phyloP scores from a whole-genome alignment of 1,140 invertebrate species.

The Drosophila neocordata region DNA sequence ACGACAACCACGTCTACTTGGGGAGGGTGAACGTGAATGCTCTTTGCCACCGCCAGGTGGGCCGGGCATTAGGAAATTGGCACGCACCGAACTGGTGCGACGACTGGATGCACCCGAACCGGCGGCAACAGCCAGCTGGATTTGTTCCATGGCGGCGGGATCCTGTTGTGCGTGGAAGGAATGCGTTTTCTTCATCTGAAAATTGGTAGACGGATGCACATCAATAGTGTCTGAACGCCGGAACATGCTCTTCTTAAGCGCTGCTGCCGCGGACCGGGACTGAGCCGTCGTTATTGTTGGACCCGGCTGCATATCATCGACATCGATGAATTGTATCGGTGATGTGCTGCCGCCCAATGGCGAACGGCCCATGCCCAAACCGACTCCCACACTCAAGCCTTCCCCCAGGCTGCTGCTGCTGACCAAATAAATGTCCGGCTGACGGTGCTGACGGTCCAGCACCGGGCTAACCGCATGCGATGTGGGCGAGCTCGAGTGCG shows the following conservation, averaged over 20 bases:
- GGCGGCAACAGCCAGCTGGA: slow-evolving; percentile 63
- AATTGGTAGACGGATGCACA: slow-evolving; percentile 82
- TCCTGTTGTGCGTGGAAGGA: slow-evolving; percentile 82
- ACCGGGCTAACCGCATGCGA: slow-evolving; percentile 75
- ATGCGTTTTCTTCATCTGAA: slow-evolving; percentile 83
- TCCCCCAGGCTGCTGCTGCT: slow-evolving; percentile 82
- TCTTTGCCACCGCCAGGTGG: slow-evolving; percentile 57
- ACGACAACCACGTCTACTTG: slow-evolving; percentile 72
- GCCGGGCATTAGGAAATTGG: slow-evolving; percentile 78
- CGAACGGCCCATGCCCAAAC: slow-evolving; percentile 54
- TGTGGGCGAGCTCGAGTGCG: slow-evolving; percentile 74
- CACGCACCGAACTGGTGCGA: slow-evolving; percentile 79
- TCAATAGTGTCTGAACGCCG: slow-evolving; percentile 82
- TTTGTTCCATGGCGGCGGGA: slow-evolving; percentile 76
- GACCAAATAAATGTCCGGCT: slow-evolving; percentile 80
- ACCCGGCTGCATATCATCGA: slow-evolving; percentile 75
- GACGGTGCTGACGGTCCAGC: slow-evolving; percentile 61
- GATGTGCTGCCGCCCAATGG: slow-evolving; percentile 74
- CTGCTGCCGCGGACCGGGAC: slow-evolving; percentile 35
- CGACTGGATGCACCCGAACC: slow-evolving; percentile 71
- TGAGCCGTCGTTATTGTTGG: slow-evolving; percentile 34
- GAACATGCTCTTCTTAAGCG: slow-evolving; percentile 77
- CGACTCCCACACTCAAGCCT: slow-evolving; percentile 62
- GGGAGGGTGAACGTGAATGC: slow-evolving; percentile 78
- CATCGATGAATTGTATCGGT: slow-evolving; percentile 81